A percentile compares a stretch with the other conserved stretches of the same genome.
Evolutionary conservation across 2,888 invertebrate genomes (phyloP).

Genomic region (Cecidostiba fungosa): DNA sequence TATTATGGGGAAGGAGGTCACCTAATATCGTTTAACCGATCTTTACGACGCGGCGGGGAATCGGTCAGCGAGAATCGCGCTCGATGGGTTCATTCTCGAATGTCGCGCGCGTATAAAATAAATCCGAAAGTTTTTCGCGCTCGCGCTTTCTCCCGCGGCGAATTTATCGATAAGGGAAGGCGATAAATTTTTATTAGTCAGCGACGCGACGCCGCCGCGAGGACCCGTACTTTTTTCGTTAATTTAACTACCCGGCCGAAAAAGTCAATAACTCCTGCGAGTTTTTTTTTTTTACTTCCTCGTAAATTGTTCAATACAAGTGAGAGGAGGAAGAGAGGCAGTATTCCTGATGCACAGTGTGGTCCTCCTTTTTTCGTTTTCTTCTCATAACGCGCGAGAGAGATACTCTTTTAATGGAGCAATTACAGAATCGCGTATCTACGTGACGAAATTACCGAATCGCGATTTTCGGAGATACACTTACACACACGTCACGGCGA

Average conservation of each 20-base stretch:
- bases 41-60: constrained; percentile 40
- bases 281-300: constrained; percentile 35
- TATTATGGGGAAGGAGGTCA: not conserved
- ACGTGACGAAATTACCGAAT: constrained; percentile 59
- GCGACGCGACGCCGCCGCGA: not conserved
- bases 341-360: not conserved
- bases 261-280: constrained; percentile 55
- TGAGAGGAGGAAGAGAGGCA: not conserved
- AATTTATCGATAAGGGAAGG: constrained; percentile 50
- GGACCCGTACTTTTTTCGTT: constrained; percentile 38
- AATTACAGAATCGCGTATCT: constrained; percentile 52
- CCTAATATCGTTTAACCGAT: constrained; percentile 27
- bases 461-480: not conserved
- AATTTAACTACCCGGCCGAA: constrained; percentile 57
- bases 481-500: not conserved
- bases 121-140: constrained; percentile 57
- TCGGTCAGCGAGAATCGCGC: not conserved
- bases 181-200: constrained; percentile 60
- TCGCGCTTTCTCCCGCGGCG: constrained; percentile 35
- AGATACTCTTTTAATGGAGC: constrained; percentile 58
- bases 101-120: constrained; percentile 41
- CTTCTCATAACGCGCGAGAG: constrained; percentile 29
- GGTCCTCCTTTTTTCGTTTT: constrained; percentile 36
- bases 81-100: not conserved
- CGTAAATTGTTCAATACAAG: constrained; percentile 54